Conservation (phyloP, 1,140 invertebrate species). For the Dysdera silvatica region DNA sequence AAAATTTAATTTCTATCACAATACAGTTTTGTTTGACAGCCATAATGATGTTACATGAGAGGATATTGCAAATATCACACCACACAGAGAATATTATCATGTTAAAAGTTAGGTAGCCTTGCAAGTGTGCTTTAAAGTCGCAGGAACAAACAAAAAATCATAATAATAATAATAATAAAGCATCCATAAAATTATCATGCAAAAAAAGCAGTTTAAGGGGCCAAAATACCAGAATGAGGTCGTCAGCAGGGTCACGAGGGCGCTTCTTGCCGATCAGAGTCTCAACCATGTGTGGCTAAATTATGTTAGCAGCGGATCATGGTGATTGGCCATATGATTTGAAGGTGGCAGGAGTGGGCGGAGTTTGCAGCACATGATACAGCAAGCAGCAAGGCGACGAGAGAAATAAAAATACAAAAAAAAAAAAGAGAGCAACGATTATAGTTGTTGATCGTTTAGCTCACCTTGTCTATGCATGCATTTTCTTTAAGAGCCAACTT, state of each 20-base stretch:
- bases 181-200: constrained; percentile 47
- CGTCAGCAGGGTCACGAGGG: constrained; percentile 69
- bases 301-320: constrained; percentile 45
- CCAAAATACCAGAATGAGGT: constrained; percentile 83
- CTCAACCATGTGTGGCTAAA: constrained; percentile 48
- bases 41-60: too few species aligned
- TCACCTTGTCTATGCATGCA: constrained; percentile 25
- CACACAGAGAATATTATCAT: constrained; percentile 6
- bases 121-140: constrained; percentile 25
- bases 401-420: constrained; percentile 24
- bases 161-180: constrained; percentile 23
- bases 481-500: constrained; percentile 3
- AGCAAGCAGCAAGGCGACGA: constrained; percentile 45
- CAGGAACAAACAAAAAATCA: too few species aligned
- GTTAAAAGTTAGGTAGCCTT: constrained; percentile 9
- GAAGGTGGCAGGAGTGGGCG: constrained; percentile 29
- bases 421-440: constrained; percentile 32
- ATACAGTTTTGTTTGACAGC: too few species aligned
- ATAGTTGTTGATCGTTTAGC: constrained; percentile 30
- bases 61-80: too few species aligned
- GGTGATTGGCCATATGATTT: constrained; percentile 41
- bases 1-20: too few species aligned
- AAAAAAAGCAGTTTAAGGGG: constrained; percentile 47
- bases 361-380: constrained; percentile 47
- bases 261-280: constrained; percentile 72